Evolutionary conservation across 1,140 invertebrate genomes (phyloP), one percentile per base, ranked within the genome.

Genomic region (Eueides isabella): DNA sequence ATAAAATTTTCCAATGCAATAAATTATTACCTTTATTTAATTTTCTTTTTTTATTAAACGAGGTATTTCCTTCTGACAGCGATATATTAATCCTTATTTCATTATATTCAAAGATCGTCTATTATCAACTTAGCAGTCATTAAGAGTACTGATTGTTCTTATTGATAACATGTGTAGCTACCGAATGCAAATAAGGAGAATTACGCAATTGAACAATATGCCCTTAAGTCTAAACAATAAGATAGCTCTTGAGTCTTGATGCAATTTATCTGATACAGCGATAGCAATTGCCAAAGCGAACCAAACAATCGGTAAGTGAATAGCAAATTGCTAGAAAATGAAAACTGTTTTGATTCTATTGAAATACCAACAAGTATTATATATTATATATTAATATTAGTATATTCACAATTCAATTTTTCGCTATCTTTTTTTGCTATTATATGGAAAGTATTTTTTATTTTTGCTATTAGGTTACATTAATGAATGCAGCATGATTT

Each of bases 141-240:
- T n/a, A 7, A 23, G 2, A 38, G 31, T 61, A 61, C 19, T 41
- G 71, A 72, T 67, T 38, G 48, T 28, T 44, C 71, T 67, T 67
- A 61, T 19, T 67, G 71, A 72, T 66, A 66, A 72, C 14, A 26
- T 12, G 26, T 12, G 63, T 35, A 11, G 23, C 19, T 55, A 72
- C 23, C 44, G 71, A 67, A 67, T 72, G 64, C 71, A 72, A 72
- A 72, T 66, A 6, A 72, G 16, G 61, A 26, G 29, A 55, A 19
- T 63, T 63, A 61, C 64, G 64, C 31, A 67, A 41, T 63, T 31
- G 61, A 31, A 41, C 44, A 69, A 28, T 61, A 61, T 11, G 65
- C 29, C 16, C 44, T 38, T 70, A 28, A 55, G 48, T 55, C 23
- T 26, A 9, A 55, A 71, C 61, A 67, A 62, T 67, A 38, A 35